Conservation (phyloP, 2,888 invertebrate species). For the Leptogaster cylindrica region DNA sequence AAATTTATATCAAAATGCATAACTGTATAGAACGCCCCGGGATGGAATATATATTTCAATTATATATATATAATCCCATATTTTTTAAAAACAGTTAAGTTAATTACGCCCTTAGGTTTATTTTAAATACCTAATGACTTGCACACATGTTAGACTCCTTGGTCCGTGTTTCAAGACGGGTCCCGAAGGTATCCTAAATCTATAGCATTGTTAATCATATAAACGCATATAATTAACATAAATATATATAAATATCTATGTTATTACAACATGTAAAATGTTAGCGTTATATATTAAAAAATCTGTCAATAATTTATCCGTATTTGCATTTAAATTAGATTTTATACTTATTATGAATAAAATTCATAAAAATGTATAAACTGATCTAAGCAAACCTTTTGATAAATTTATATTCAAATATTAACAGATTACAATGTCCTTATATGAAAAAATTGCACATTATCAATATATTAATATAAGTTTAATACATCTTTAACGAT, state of each 20-base stretch:
- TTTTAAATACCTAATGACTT: conserved; percentile 68
- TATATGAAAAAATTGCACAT: conserved; percentile 62
- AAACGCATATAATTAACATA: conserved; percentile 47
- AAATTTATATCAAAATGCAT: too few relatives aligned
- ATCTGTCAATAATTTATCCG: conserved; percentile 50
- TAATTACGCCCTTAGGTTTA: conserved; percentile 72
- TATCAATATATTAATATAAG: conserved; percentile 51
- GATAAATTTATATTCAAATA: conserved; percentile 62
- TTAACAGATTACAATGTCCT: too few relatives aligned
- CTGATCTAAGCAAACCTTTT: conserved; percentile 42
- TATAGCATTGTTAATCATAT: conserved; percentile 58
- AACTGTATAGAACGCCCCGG: conserved; percentile 53
- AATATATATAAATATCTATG: conserved; percentile 45
- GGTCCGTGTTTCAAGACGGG: too few relatives aligned
- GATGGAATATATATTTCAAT: conserved; percentile 47
- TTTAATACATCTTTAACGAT: conserved; percentile 53
- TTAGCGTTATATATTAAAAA: conserved; percentile 48
- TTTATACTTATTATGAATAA: conserved; percentile 42
- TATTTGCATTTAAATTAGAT: conserved; percentile 44
- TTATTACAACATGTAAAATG: conserved; percentile 48
- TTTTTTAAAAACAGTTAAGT: too few relatives aligned
- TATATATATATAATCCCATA: conserved; percentile 48
- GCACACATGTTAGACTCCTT: conserved; percentile 76
- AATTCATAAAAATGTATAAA: conserved; percentile 49
- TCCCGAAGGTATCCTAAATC: conserved; percentile 65